Evolutionary conservation across 2,797 vertebrate species (phyloP), one percentile per base, ranked within the genome.

Genomic region (Pampus argenteus): DNA sequence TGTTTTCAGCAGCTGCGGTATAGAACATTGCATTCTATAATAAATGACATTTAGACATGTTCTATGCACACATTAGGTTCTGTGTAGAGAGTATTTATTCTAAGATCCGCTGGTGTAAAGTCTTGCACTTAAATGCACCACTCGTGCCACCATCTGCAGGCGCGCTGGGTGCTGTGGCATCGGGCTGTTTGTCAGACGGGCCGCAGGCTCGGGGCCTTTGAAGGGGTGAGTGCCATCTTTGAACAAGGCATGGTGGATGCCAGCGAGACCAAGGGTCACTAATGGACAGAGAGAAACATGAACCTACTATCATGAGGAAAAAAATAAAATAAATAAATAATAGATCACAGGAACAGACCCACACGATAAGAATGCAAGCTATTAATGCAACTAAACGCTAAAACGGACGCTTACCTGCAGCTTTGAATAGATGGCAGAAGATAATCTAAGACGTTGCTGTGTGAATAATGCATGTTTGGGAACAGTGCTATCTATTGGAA

Each of bases 161-260:
- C 82, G 59, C 66, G 78, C 94, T 83, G 94, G 95, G 94, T 92
- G 34, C 95, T 95, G 92, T 97, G 97, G 96, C 95, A 93, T 93
- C 95, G 95, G 95, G 97, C 97, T 97, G 97, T 98, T 97, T 98
- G 96, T 96, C 91, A 92, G 94, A 94, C 92, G 95, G 97, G 97
- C 96, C 96, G 96, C 98, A 98, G 96, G 96, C 97, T 98, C 96
- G 91, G 93, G 96, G 97, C 93, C 97, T 95, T 98, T 98, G 96
- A 98, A 98, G 97, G 97, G 97, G 97, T 96, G 98, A 98, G 95
- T 96, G 95, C 97, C 97, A 99, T 98, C 97, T 98, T 98, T 97
- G 95, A 96, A 97, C 95, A 94, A 95, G 96, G 94, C 90, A 95
- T 96, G 94, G 93, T 89, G 86, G 90, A 96, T 96, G 95, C 87